Evolutionary conservation across 2,888 invertebrate genomes (phyloP), one percentile per base, ranked within the genome.

Genomic region (Thera obeliscata): DNA sequence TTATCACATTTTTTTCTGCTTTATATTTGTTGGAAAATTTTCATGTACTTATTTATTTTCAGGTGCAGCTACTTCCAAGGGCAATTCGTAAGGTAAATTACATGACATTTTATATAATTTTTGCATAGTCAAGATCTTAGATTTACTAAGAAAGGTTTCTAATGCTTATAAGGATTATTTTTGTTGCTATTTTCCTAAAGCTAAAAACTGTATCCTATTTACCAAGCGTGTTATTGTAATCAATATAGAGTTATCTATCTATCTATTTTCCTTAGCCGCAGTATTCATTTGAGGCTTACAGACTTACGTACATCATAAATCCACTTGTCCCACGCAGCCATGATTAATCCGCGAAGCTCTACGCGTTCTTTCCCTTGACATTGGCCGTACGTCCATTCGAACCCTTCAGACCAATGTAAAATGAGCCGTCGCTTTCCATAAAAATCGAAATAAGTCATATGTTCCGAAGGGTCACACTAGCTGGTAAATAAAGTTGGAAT

Each of bases 351-450:
- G 66, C 61, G 59, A 68, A 69, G 66, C 66, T 74, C 71, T 70
- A 74, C 64, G 56, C 56, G 64, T 66, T 9, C 65, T 61, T 74
- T 64, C 73, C 77, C 79, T 79, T 80, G 79, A 79, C 81, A 81
- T 80, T 80, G 78, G 64, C 60, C 68, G 56, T 54, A 12, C 11
- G 48, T 43, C 57, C 72, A 66, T 66, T 49, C 57, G 35, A 64
- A 67, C 62, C 61, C 61, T 64, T 49, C 54, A 46, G 50, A 41
- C 72, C 61, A 72, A 43, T 55, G 38, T 66, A 66, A 67, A 38
- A 54, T 52, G 70, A 70, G 41, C 68, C 61, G 50, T 65, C 48
- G 5, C 8, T 5, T 36, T 56, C 46, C 63, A 22, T 43, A 41
- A 8, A 9, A 22, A 43, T 38, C 35, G 46, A 11, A 61, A 12